Evolutionary conservation across 2,888 invertebrate genomes (phyloP), one percentile per base, ranked within the genome.

Genomic region (Drymonia ruficornis): DNA sequence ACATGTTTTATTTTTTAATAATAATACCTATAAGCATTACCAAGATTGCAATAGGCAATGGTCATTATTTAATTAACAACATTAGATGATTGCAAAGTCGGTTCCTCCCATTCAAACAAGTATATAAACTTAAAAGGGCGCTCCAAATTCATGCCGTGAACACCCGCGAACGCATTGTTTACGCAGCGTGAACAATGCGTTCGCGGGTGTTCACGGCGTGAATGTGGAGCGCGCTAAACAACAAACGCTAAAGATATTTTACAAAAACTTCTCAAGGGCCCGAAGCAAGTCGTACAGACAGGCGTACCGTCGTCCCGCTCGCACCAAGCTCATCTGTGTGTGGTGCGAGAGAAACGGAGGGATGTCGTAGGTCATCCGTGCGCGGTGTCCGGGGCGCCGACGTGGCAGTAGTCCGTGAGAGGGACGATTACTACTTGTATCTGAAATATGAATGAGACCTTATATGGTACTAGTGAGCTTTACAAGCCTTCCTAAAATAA

Each of bases 361-460:
- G 12, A 31, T 1, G 13, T 11, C 43, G 15, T 31, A 31, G 50
- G 78, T 80, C 80, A 82, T 59, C 67, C 76, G 51, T 62, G 67
- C 44, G 71, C 53, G 46, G 51, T 52, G 55, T 81, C 81, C n/a
- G 65, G 61, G 1, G 76, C 54, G 11, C 80, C 70, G 56, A 91
- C 89, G 76, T 89, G 83, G 56, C 91, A 86, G 72, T 86, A 86
- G 64, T 93, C 88, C 0, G 89, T 94, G 48, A 95, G 86, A 0
- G 97, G 97, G 4, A 96, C 95, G 53, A 97, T 96, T 57, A 97
- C 95, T 55, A 97, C 95, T 84, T 96, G 96, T 65, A 97, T 93
- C 92, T 93, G 81, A 16, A 80, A 78, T 9, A 12, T 46, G 23
- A 38, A 44, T 28, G 34, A 9, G 1, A 4, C 36, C 36, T 15